Conservation (phyloP, 2,113 vertebrate genomes). For the Sceloporus tristichus region DNA sequence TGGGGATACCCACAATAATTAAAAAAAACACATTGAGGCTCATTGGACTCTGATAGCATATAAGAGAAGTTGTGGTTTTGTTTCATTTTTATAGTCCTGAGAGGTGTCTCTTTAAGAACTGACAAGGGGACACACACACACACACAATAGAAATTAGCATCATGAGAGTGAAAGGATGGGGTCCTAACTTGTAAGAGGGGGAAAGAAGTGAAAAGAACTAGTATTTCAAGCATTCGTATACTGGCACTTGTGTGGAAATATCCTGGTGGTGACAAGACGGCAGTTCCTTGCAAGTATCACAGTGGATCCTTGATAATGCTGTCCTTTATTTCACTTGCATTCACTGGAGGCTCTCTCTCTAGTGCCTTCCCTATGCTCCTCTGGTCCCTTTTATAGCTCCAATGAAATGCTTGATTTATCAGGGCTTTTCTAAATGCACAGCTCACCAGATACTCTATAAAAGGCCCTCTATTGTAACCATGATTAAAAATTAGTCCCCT, state of each 20-base stretch:
- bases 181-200: constrained; percentile 30
- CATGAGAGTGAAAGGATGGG: neutral
- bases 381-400: constrained; percentile 40
- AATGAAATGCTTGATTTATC: constrained; percentile 55
- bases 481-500: constrained; percentile 20
- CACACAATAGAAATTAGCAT: constrained; percentile 59
- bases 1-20: neutral
- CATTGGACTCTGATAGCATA: neutral
- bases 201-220: constrained; percentile 69
- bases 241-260: constrained; percentile 73
- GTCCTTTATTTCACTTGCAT: constrained; percentile 69
- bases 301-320: constrained; percentile 74
- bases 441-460: constrained; percentile 32
- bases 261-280: constrained; percentile 78
- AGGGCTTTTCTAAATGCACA: constrained; percentile 38
- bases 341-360: constrained; percentile 60
- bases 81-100: neutral
- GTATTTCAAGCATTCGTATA: constrained; percentile 68
- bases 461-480: constrained; percentile 21
- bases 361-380: constrained; percentile 60
- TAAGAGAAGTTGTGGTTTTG: neutral
- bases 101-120: constrained; percentile 53
- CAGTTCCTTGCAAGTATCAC: constrained; percentile 61
- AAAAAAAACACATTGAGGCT: neutral
- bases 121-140: constrained; percentile 30